phyloP scores from a whole-genome alignment of 1,140 invertebrate genomes.

The Orius laevigatus region DNA sequence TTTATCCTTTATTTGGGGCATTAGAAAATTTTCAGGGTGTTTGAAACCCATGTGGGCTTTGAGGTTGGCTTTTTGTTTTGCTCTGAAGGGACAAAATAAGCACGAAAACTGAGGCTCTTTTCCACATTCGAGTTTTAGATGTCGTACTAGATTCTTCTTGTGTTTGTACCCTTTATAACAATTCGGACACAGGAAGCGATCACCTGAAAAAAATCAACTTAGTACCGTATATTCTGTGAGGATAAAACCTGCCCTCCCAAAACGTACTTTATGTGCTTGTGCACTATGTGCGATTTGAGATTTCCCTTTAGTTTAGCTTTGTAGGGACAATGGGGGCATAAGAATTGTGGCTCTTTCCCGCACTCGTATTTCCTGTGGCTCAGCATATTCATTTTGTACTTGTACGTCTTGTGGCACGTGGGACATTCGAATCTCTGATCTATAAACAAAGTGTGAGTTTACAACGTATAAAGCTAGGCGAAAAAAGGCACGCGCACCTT shows the following conservation, averaged over 20 bases:
- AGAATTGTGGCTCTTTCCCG: conserved; percentile 31
- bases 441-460: no score
- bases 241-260: no score
- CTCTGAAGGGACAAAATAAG: conserved; percentile 32
- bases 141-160: conserved; percentile 12
- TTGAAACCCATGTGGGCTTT: conserved; percentile 28
- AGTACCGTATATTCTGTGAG: no score
- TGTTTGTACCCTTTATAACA: conserved; percentile 30
- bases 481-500: neutral
- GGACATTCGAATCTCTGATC: conserved; percentile 10
- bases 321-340: conserved; percentile 27
- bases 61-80: conserved; percentile 31
- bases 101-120: conserved; percentile 29
- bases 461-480: no score
- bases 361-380: conserved; percentile 35
- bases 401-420: conserved; percentile 11
- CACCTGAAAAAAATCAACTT: neutral
- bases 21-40: no score
- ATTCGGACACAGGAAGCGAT: conserved; percentile 29
- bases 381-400: conserved; percentile 30
- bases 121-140: conserved; percentile 10
- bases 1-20: no score
- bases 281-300: conserved; percentile 2
- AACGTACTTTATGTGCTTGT: neutral
- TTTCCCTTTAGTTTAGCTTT: conserved; percentile 23